Evolutionary conservation across 1,140 invertebrate genomes (phyloP).

Genomic region (Camponotus pennsylvanicus): DNA sequence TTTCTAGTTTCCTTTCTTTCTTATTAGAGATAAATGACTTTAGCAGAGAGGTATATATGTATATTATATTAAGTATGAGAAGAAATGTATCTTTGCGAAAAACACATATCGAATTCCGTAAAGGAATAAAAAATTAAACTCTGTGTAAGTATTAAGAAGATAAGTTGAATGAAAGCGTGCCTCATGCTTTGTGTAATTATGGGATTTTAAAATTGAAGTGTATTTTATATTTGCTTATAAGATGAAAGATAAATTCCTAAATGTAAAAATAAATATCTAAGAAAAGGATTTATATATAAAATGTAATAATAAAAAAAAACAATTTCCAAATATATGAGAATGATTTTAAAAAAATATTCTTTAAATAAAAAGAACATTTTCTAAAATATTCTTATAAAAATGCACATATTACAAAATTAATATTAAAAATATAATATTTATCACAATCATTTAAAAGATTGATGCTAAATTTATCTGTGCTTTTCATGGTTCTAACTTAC

Average conservation of each 20-base stretch:
- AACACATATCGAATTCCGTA: conserved; percentile 30
- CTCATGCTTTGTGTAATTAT: not conserved
- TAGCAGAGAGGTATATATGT: not conserved
- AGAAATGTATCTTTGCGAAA: conserved; percentile 10
- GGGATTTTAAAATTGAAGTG: conserved; percentile 3
- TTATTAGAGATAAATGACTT: conserved; percentile 5
- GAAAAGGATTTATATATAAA: not conserved
- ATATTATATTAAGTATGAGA: conserved; percentile 1
- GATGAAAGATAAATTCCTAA: not conserved
- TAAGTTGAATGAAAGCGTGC: not conserved
- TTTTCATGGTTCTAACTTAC: conserved; percentile 33
- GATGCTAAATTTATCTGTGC: conserved; percentile 21
- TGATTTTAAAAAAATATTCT: not conserved
- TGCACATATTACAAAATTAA: not conserved
- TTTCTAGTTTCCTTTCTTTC: conserved; percentile 9
- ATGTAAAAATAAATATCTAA: conserved; percentile 23
- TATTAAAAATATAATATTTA: conserved; percentile 24
- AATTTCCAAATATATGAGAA: conserved; percentile 33
- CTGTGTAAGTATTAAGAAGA: not conserved
- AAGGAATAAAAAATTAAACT: not conserved
- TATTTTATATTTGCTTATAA: conserved; percentile 25
- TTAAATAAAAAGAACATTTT: not conserved
- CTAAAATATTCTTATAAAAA: not conserved
- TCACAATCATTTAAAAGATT: not conserved
- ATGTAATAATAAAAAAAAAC: conserved; percentile 16